Percentiles rank a stretch among this genome's conserved stretches.
phyloP scores from a whole-genome alignment of 2,888 invertebrate genomes.

The Drosophila koepferae region DNA sequence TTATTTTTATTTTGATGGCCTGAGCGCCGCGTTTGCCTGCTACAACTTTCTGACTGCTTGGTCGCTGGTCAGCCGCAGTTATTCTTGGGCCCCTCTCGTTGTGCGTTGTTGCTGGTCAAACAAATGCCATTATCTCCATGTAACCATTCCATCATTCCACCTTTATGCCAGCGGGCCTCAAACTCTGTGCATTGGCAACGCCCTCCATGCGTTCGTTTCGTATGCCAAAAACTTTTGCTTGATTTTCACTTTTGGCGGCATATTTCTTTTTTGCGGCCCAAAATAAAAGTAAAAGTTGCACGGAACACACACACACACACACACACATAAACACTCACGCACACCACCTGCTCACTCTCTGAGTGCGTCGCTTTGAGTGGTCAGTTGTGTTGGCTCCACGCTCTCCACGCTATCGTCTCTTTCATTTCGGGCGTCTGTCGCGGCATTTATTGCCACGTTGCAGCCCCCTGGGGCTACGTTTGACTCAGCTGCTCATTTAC shows the following conservation, averaged over 20 bases:
- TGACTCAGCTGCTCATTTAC: conserved; percentile 74
- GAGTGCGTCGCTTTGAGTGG: conserved; percentile 36
- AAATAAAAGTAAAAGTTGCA: conserved; percentile 78
- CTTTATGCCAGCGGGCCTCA: neutral
- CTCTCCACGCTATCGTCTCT: conserved; percentile 8
- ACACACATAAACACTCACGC: neutral
- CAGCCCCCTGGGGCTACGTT: conserved; percentile 58
- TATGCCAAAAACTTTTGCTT: conserved; percentile 64
- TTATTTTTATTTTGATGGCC: conserved; percentile 47
- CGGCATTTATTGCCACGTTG: conserved; percentile 74
- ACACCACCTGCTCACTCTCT: neutral
- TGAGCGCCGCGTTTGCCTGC: conserved; percentile 73
- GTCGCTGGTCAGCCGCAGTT: conserved; percentile 83
- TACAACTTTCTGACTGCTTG: conserved; percentile 84
- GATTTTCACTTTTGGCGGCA: conserved; percentile 78
- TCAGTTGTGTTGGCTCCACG: conserved; percentile 37
- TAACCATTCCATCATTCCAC: neutral
- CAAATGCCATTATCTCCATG: conserved; percentile 62
- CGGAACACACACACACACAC: conserved; percentile 6
- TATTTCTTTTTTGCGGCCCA: conserved; percentile 62
- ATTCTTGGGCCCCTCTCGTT: conserved; percentile 66
- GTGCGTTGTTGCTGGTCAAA: conserved; percentile 57
- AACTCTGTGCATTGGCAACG: conserved; percentile 14
- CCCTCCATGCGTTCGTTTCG: conserved; percentile 33
- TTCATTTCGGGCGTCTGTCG: conserved; percentile 65